A percentile compares a stretch with the other conserved stretches of the same genome.
These are phyloP conservation scores for Exocentrus adspersus DNA, from an alignment of 2,888 invertebrate genomes.

Conservation along the genomic window DNA sequence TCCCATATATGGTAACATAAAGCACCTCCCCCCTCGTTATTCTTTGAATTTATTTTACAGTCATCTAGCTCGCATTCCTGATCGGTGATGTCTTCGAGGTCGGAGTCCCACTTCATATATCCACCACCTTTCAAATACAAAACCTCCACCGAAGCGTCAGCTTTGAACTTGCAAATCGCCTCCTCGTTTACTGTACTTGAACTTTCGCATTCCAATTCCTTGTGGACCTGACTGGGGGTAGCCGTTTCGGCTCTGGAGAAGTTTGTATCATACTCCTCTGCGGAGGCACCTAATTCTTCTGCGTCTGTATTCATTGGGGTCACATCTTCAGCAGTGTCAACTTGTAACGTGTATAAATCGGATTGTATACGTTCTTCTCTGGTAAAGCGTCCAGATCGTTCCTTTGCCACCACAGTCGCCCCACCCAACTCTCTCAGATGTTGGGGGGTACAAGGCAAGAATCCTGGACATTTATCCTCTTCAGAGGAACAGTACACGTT, in stretches of 20 bases:
- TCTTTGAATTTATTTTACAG: not conserved
- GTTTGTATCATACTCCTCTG: conserved; percentile 59
- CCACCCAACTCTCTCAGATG: conserved; percentile 52
- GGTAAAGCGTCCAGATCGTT: conserved; percentile 55
- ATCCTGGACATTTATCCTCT: conserved; percentile 45
- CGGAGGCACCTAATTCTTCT: conserved; percentile 64
- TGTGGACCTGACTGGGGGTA: conserved; percentile 60
- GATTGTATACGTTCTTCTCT: conserved; percentile 37
- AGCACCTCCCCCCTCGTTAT: not conserved
- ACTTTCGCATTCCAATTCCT: conserved; percentile 62
- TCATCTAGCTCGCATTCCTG: conserved; percentile 41
- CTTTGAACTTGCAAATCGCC: conserved; percentile 62
- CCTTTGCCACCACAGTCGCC: conserved; percentile 53
- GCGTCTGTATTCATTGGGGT: conserved; percentile 59
- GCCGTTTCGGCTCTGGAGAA: conserved; percentile 55
- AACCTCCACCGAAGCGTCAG: conserved; percentile 61
- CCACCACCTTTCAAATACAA: conserved; percentile 66
- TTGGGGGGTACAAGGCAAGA: conserved; percentile 50
- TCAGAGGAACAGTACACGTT: conserved; percentile 59
- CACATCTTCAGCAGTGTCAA: conserved; percentile 12
- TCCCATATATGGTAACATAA: not conserved
- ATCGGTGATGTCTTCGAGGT: conserved; percentile 66
- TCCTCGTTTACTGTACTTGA: conserved; percentile 64
- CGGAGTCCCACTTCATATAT: conserved; percentile 61
- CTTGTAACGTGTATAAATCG: conserved; percentile 37